A percentile compares a stretch with the other conserved stretches of the same genome.
Evolutionary conservation across 1,140 invertebrate species (phyloP).

Genomic region (Bombus breviceps): DNA sequence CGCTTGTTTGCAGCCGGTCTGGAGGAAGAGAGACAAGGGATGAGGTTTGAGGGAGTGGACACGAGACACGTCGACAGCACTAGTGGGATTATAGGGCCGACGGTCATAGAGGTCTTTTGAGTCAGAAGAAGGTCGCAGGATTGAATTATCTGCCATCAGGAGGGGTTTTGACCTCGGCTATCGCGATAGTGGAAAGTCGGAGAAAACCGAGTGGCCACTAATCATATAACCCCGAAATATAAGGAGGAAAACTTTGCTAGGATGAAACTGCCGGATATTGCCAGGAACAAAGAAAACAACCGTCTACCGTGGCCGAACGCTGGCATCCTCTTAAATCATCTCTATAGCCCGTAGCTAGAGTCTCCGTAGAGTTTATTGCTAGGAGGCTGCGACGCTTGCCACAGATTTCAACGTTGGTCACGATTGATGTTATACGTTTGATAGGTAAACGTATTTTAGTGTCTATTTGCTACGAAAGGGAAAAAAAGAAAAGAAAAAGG

Average conservation of each 20-base stretch:
- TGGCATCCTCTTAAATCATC: conserved; percentile 72
- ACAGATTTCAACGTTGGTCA: background rate
- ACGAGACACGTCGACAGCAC: conserved; percentile 60
- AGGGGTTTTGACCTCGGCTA: conserved; percentile 67
- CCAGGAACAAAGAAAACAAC: conserved; percentile 68
- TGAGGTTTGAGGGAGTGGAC: conserved; percentile 49
- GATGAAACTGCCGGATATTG: conserved; percentile 66
- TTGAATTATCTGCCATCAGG: conserved; percentile 78
- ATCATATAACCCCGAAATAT: conserved; percentile 68
- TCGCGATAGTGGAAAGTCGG: conserved; percentile 66
- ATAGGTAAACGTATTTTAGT: background rate
- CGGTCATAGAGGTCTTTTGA: conserved; percentile 55
- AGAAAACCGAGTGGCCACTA: conserved; percentile 68
- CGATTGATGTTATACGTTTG: background rate
- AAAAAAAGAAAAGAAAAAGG: background rate
- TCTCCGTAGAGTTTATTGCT: background rate
- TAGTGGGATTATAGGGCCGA: conserved; percentile 66
- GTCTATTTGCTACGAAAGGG: background rate
- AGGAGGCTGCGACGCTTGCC: background rate
- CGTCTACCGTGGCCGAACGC: conserved; percentile 42
- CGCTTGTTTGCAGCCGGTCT: conserved; percentile 32
- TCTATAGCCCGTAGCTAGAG: conserved; percentile 44
- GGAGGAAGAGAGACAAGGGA: conserved; percentile 62
- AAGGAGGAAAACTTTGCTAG: conserved; percentile 53
- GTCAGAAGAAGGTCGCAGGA: conserved; percentile 67